Base-by-base conservation (phyloP, 2,888 invertebrate species). In the Bruchidius siliquastri region DNA sequence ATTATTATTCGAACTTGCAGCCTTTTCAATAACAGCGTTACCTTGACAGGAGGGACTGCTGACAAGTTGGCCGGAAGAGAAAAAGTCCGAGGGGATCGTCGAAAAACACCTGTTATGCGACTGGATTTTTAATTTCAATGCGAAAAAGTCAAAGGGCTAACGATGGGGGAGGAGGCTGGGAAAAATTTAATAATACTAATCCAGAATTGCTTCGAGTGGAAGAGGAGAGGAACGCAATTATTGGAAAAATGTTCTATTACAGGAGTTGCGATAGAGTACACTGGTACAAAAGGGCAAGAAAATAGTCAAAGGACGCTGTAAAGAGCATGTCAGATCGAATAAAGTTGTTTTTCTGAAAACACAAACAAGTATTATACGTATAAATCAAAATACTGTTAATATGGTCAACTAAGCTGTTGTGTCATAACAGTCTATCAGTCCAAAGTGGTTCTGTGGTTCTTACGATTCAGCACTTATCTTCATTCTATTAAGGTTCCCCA, bases 1-100 rank as follows among this genome's bases (percentile, higher is more conserved):
- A 89, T 89, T 89, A 89, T 89, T 89, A 89, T 89, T 88, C 88
- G 87, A 88, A 86, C 84, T 86, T 85, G 85, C 81, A 82, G 82
- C 81, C 13, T 81, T 80, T 81, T 82, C 83, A 82, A 83, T 83
- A 83, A 83, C 81, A 82, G 69, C 68, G 67, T 30, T 74, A 20
- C 32, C 21, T 20, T 68, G 20, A 75, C 71, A 70, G 72, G 76
- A 22, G 70, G 70, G 21, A 26, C 20, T 71, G 32, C 71, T 49
- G 49, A 49, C 49, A 49, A 49, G 49, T 49, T 49, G 49, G 49
- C 49, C 49, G 49, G 49, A 49, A 49, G 49, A 49, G 18, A 49
- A 49, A 49, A 49, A 49, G 6, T 49, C 49, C 49, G 22, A 68
- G 68, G 21, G 70, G 26, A 70, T 76, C 78, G 77, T 75, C 74